These are phyloP conservation scores for Trematocara unimaculatum DNA, from an alignment of 2,113 vertebrate species.

Conservation along the genomic window DNA sequence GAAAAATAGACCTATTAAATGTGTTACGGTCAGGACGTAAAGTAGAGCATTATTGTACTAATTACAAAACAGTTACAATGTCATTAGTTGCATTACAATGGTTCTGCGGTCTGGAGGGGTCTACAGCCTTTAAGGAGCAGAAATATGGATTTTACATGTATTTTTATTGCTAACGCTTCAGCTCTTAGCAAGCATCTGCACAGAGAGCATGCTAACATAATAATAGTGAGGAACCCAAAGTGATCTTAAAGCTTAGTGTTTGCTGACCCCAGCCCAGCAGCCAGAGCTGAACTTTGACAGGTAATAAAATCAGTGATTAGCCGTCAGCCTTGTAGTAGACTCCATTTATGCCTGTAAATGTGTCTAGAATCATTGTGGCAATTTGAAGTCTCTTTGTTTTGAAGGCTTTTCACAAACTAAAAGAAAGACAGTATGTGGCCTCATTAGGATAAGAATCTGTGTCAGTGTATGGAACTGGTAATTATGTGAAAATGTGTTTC, in stretches of 20 bases:
- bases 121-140: not conserved
- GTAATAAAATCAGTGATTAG: not conserved
- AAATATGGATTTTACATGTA: not conserved
- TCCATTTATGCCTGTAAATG: not conserved
- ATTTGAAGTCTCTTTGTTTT: not conserved
- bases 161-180: not conserved
- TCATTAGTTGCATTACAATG: not conserved
- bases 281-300: not conserved
- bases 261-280: not conserved
- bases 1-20: not conserved
- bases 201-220: not conserved
- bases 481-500: not conserved
- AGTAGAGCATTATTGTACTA: not conserved
- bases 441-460: not conserved
- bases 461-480: not conserved
- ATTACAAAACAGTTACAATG: not conserved
- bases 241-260: not conserved
- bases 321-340: not conserved
- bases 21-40: not conserved
- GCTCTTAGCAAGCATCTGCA: not conserved
- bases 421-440: not conserved
- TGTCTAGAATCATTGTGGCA: not conserved
- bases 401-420: not conserved
- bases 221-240: not conserved
- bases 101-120: not conserved